Evolutionary conservation across 2,888 invertebrate genomes (phyloP).

Genomic region (Pachycephus smyrnensis): DNA sequence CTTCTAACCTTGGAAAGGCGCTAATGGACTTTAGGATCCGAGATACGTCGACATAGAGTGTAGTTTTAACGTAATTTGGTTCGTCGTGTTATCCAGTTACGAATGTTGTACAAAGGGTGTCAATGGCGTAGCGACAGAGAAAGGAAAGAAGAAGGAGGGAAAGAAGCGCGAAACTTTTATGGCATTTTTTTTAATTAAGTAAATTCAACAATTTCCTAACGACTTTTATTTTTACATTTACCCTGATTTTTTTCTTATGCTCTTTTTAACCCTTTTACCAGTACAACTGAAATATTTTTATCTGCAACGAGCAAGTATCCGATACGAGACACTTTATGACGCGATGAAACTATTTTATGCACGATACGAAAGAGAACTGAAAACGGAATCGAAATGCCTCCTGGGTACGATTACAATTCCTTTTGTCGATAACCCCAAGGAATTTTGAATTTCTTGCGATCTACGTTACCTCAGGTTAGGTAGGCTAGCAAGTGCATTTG

Average conservation of each 20-base stretch:
- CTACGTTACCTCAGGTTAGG: too few species aligned
- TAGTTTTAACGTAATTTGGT: constrained; percentile 12
- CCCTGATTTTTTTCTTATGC: too few species aligned
- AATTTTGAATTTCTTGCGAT: too few species aligned
- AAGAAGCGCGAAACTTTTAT: too few species aligned
- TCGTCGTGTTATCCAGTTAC: constrained; percentile 1
- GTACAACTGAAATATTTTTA: not conserved
- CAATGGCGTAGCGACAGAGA: too few species aligned
- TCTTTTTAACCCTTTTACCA: too few species aligned
- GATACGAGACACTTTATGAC: constrained; percentile 14
- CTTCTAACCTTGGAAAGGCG: constrained; percentile 12
- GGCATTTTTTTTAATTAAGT: too few species aligned
- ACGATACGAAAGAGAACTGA: constrained; percentile 8
- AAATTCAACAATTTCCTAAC: too few species aligned
- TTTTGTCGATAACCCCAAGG: constrained; percentile 2
- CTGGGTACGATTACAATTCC: constrained; percentile 12
- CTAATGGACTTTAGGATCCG: constrained; percentile 22
- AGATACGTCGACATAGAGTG: not conserved
- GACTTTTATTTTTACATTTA: too few species aligned
- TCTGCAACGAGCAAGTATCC: not conserved
- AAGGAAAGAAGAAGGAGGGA: too few species aligned
- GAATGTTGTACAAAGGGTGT: too few species aligned
- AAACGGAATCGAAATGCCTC: constrained; percentile 1
- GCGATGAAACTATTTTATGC: constrained; percentile 20
- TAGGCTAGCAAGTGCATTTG: too few species aligned